Conservation (phyloP, 2,888 invertebrate species). For the Euzophera pinguis region DNA sequence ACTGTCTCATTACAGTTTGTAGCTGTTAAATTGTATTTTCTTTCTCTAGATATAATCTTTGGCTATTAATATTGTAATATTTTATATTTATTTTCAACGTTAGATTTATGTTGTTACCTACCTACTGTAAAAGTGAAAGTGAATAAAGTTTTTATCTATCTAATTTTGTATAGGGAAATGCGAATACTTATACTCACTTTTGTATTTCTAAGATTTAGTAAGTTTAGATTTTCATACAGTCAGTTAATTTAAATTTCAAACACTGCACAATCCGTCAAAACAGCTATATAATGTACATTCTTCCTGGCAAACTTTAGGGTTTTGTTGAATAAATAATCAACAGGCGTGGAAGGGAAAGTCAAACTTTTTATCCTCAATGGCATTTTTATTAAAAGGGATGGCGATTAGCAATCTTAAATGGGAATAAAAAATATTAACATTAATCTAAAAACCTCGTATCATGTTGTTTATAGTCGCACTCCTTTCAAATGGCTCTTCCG, state of each 20-base stretch:
- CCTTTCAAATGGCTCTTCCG: no score
- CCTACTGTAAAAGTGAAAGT: no score
- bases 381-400: slow-evolving; percentile 47
- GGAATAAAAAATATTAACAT: background rate
- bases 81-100: no score
- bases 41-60: no score
- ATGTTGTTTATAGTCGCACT: no score
- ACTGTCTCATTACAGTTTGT: no score
- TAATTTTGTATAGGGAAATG: no score
- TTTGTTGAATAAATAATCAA: slow-evolving; percentile 59
- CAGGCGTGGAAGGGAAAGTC: slow-evolving; percentile 42
- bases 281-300: background rate
- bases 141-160: no score
- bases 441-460: no score
- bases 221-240: background rate
- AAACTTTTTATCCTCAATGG: slow-evolving; percentile 49
- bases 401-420: slow-evolving; percentile 26
- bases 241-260: slow-evolving; percentile 3
- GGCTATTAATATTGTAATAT: no score
- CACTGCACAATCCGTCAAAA: background rate
- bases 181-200: background rate
- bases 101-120: no score
- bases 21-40: no score
- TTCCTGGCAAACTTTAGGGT: slow-evolving; percentile 35
- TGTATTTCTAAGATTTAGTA: background rate